Percentiles rank a stretch among this genome's conserved stretches.
Evolutionary conservation across 2,797 vertebrate species (phyloP).

Genomic region (Garrulus glandarius): DNA sequence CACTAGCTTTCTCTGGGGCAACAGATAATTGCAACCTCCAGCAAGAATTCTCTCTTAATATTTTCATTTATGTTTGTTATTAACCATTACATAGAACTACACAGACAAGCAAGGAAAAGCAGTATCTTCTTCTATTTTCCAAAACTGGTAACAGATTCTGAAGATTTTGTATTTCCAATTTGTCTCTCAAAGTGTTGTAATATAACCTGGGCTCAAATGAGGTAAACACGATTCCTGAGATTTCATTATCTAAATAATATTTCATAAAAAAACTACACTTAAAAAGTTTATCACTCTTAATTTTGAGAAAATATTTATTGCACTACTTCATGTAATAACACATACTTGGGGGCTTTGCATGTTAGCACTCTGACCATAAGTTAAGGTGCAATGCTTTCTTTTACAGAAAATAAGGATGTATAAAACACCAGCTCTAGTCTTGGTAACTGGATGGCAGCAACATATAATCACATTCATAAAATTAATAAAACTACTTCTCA

Average conservation of each 20-base stretch:
- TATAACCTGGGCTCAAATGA: background rate
- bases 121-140: background rate
- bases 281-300: background rate
- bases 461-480: background rate
- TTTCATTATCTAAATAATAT: background rate
- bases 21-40: accelerated
- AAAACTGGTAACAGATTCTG: background rate
- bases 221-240: background rate
- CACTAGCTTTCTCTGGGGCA: background rate
- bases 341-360: background rate
- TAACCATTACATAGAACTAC: background rate
- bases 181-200: background rate
- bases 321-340: background rate
- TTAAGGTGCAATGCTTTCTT: background rate
- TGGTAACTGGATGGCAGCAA: background rate
- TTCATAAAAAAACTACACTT: background rate
- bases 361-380: background rate
- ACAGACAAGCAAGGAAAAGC: background rate
- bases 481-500: background rate
- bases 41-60: background rate
- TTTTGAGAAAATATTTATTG: background rate
- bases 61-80: background rate
- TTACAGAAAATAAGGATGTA: background rate
- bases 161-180: background rate
- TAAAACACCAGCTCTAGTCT: background rate